Conservation (phyloP, 92 coral and sea anemone genomes). For the Isaurus tuberculatus region DNA sequence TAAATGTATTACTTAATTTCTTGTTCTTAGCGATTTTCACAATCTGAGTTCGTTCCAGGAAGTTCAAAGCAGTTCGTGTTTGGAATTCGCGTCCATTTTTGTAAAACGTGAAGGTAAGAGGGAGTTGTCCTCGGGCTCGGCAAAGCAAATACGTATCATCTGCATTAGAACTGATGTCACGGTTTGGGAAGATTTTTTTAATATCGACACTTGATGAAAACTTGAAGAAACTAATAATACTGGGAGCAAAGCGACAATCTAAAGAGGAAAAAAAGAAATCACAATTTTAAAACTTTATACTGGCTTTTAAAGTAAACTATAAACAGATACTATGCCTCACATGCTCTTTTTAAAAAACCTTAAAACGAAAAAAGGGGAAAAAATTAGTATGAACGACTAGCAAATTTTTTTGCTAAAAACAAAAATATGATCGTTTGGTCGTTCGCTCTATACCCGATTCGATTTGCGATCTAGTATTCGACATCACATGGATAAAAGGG, state of each 20-base stretch:
- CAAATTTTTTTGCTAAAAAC: too few relatives aligned
- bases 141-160: not conserved
- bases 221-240: not conserved
- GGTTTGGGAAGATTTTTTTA: not conserved
- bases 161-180: not conserved
- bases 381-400: too few relatives aligned
- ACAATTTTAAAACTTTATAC: not conserved
- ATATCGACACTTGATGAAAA: not conserved
- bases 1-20: not conserved
- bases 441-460: too few relatives aligned
- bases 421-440: not conserved
- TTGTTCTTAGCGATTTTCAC: not conserved
- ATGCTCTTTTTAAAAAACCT: too few relatives aligned
- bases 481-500: not conserved
- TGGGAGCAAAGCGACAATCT: not conserved
- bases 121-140: not conserved
- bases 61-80: not conserved
- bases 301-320: not conserved
- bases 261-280: not conserved
- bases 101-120: constrained; percentile 4
- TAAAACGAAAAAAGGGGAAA: too few relatives aligned
- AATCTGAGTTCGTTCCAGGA: not conserved
- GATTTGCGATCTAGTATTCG: not conserved
- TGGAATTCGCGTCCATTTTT: not conserved
- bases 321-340: not conserved